Base-by-base conservation (phyloP, 2,888 invertebrate genomes). In the Netelia inedita region DNA sequence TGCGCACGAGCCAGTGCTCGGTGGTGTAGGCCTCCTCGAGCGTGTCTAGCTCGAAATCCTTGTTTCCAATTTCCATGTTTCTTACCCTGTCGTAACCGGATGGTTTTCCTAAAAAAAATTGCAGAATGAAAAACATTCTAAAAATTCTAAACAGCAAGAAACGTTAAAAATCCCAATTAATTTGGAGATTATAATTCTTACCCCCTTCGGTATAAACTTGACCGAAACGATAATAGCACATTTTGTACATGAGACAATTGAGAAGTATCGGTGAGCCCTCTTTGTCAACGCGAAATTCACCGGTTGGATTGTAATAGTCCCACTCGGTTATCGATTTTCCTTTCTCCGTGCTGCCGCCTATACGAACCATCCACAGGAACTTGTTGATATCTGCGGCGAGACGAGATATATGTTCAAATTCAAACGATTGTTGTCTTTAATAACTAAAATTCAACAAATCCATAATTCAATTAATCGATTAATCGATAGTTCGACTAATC, bases 1-100 rank as follows among this genome's bases (percentile, higher is more conserved):
- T 98, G 91, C 99, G 96, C 79, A 99, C 99, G 68, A 99, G 96
- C 99, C 99, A 99, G 94, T 99, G 99, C 94, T 99, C 99, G 0
- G 99, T 98, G 19, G 99, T 99, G 94, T 99, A 99, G 0, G 99
- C 99, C 94, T 99, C 99, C 94, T 99, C 99, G n/a, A 99, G 94
- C n/a, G 98, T 98, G 93, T 99, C 98, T 86, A 99, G 94, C 94
- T 98, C 98, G 94, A 99, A 99, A 94, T 99, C 98, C 94, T 99
- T 99, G 94, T 99, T 98, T 88, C 99, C 99, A 90, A 99, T 99
- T 94, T 99, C 99, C n/a, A 98, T 98, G 89, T 98, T 97, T 78
- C 99, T 96, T 0, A 99, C 99, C 90, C 99, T 96, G 94, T 99
- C 99, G 94, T 97, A 99, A 16, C 99, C 99, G 1, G 98, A 97